Evolutionary conservation across 2,797 vertebrate species (phyloP).

Genomic region (Muraenolepis orangiensis): DNA sequence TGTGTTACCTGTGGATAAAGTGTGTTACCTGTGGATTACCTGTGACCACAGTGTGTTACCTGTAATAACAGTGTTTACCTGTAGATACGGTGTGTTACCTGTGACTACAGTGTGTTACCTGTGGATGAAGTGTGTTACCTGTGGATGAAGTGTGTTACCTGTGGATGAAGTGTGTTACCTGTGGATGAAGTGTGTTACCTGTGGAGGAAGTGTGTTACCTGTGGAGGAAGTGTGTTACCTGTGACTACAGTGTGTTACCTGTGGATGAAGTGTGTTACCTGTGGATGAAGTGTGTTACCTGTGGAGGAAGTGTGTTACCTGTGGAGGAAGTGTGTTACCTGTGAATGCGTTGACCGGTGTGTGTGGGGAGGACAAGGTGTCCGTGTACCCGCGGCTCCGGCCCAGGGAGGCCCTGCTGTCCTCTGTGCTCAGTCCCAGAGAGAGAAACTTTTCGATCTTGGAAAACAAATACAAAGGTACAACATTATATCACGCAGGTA

Average conservation of each 20-base stretch:
- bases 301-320: slow-evolving; percentile 16
- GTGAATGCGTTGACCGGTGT: slow-evolving; percentile 16
- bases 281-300: background rate
- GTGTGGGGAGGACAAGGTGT: slow-evolving; percentile 16
- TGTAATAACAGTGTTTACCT: too few species aligned
- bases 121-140: too few species aligned
- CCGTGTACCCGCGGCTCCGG: slow-evolving; percentile 25
- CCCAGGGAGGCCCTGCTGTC: slow-evolving; percentile 32
- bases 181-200: too few species aligned
- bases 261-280: background rate
- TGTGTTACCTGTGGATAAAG: too few species aligned
- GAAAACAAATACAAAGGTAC: background rate
- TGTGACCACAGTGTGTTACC: too few species aligned
- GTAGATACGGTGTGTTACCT: too few species aligned
- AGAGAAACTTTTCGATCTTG: slow-evolving; percentile 31
- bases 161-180: too few species aligned
- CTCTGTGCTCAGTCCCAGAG: slow-evolving; percentile 20
- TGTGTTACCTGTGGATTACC: background rate
- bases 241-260: background rate
- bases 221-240: background rate
- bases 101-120: too few species aligned
- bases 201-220: background rate
- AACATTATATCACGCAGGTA: background rate
- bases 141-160: too few species aligned
- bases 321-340: slow-evolving; percentile 24